These are phyloP conservation scores for Todiramphus saurophagus DNA, from an alignment of 2,113 vertebrate genomes.

Conservation along the genomic window DNA sequence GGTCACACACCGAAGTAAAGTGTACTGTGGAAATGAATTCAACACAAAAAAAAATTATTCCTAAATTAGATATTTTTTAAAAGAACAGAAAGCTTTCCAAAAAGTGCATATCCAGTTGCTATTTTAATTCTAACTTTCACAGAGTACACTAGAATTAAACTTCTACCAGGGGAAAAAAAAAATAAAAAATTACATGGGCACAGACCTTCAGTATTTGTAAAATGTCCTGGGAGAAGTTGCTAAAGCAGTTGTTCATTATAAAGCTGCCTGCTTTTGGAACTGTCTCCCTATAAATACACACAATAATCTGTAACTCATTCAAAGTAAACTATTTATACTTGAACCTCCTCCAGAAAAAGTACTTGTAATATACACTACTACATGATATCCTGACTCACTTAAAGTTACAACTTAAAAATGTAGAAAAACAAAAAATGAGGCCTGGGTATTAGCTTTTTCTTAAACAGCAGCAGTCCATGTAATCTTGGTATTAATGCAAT, in stretches of 20 bases:
- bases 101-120: not conserved
- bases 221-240: not conserved
- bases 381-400: not conserved
- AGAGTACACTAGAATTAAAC: not conserved
- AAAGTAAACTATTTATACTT: not conserved
- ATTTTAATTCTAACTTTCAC: not conserved
- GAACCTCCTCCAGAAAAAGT: not conserved
- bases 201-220: not conserved
- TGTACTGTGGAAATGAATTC: not conserved
- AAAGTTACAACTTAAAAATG: not conserved
- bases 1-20: not conserved
- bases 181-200: not conserved
- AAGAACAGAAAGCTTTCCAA: not conserved
- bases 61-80: not conserved
- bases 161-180: not conserved
- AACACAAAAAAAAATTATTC: not conserved
- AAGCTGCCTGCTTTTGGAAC: not conserved
- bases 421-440: not conserved
- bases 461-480: not conserved
- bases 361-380: not conserved
- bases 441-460: fast-evolving
- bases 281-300: not conserved
- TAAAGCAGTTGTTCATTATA: not conserved
- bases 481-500: not conserved
- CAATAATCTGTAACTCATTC: not conserved